phyloP scores from a whole-genome alignment of 53 echinoderm and acorn worm species.

The Henricia sp. region DNA sequence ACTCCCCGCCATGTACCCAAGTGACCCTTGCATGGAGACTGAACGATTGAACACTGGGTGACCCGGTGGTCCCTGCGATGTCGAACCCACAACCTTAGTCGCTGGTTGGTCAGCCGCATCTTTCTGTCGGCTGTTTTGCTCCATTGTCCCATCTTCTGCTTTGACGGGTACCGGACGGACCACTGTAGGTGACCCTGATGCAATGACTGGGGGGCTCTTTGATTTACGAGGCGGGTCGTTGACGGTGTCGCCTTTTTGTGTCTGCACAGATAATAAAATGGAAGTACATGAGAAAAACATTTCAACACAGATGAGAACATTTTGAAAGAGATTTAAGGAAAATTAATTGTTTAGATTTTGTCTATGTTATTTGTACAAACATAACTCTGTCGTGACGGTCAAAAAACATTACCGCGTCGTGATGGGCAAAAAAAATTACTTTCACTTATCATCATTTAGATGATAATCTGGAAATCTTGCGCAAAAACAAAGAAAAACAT shows the following conservation, averaged over 20 bases:
- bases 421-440: no score
- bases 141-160: constrained; percentile 40
- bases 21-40: constrained; percentile 67
- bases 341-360: no score
- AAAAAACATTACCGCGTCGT: no score
- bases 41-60: constrained; percentile 66
- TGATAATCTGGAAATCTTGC: no score
- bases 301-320: no score
- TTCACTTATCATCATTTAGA: no score
- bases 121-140: constrained; percentile 8
- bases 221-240: constrained; percentile 34
- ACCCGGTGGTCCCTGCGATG: constrained; percentile 20
- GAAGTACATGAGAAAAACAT: not conserved
- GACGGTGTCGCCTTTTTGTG: constrained; percentile 44
- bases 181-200: constrained; percentile 44
- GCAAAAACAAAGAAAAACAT: no score
- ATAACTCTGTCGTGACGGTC: no score
- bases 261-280: constrained; percentile 58
- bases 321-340: no score
- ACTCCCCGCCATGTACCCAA: constrained; percentile 17
- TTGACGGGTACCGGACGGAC: constrained; percentile 81
- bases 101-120: constrained; percentile 29
- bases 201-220: constrained; percentile 34
- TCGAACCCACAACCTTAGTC: constrained; percentile 42
- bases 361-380: no score